Base-by-base conservation (phyloP, 2,797 vertebrate genomes). In the Poeciliopsis infans region DNA sequence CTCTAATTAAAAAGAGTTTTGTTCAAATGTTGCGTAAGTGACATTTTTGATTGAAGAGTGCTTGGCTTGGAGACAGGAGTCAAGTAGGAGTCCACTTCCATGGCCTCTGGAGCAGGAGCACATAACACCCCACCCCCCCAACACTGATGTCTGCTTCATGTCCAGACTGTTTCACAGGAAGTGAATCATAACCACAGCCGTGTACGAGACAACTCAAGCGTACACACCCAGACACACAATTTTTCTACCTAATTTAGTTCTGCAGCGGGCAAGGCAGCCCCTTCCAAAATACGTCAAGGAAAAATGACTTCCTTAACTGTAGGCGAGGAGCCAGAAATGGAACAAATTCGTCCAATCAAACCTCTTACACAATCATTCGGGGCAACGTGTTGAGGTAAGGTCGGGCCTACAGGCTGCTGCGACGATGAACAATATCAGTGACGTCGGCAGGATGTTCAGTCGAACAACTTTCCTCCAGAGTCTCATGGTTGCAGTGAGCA, bases 81-180 rank as follows among this genome's bases (percentile, higher is more conserved):
- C 76, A 78, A 80, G 82, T 84, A 85, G 89, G 83, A 88, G 86
- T 83, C 75, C 70, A 83, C 81, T 90, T 92, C 86, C 89, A 82
- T 82, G 80, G 87, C 91, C 89, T 90, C 84, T 72, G 72, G 92
- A 84, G n/a, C 57, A 75, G 69, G 78, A 90, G 80, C 76, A 83
- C 72, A 64, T 77, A 89, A 81, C 77, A 83, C 83, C 76, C 43
- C 11, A 2, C 39, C 5, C 18, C 47, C 49, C 57, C 10, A 39
- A 41, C 69, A 74, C 84, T 83, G 68, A 91, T 90, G 87, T 91
- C 80, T 83, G 83, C 70, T 53, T 66, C 36, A 31, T 79, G 76
- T 87, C 84, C 80, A 81, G 72, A n/a, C 83, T 83, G 76, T 77
- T 86, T 83, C 76, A 81, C 77, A 89, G 91, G 89, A 92, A 91